Percentiles rank a stretch among this genome's conserved stretches.
phyloP scores from a whole-genome alignment of 2,113 vertebrate species.

The Trachemys scripta region DNA sequence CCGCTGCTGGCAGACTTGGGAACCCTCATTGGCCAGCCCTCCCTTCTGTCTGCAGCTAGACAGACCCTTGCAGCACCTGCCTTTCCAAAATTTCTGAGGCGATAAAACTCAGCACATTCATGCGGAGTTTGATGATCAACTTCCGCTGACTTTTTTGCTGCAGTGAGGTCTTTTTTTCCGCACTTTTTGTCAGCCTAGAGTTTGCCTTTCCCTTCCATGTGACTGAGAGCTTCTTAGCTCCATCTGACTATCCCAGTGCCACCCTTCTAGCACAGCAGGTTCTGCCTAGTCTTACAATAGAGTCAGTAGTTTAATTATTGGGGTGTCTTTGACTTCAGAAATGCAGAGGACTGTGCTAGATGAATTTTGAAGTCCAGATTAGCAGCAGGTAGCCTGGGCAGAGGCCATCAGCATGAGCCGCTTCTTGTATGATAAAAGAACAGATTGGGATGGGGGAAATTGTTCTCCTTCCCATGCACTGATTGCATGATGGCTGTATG shows the following conservation, averaged over 20 bases:
- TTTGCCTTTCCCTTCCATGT: not conserved
- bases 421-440: not conserved
- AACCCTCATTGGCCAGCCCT: not conserved
- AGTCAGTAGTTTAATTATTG: not conserved
- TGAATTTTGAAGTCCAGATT: not conserved
- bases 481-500: not conserved
- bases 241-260: not conserved
- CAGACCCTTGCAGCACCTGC: not conserved
- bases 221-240: not conserved
- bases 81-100: not conserved
- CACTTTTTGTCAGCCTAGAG: not conserved
- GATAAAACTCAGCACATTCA: not conserved
- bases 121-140: not conserved
- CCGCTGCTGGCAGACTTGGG: not conserved
- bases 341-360: not conserved
- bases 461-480: not conserved
- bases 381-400: not conserved
- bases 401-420: not conserved
- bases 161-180: not conserved
- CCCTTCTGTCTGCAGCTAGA: not conserved
- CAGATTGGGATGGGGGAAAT: not conserved
- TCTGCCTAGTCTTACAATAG: not conserved
- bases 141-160: not conserved
- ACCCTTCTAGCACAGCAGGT: fast-evolving
- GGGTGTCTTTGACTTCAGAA: not conserved